These are phyloP conservation scores for Drosophila bocki DNA, from an alignment of 1,140 invertebrate genomes.

Conservation along the genomic window DNA sequence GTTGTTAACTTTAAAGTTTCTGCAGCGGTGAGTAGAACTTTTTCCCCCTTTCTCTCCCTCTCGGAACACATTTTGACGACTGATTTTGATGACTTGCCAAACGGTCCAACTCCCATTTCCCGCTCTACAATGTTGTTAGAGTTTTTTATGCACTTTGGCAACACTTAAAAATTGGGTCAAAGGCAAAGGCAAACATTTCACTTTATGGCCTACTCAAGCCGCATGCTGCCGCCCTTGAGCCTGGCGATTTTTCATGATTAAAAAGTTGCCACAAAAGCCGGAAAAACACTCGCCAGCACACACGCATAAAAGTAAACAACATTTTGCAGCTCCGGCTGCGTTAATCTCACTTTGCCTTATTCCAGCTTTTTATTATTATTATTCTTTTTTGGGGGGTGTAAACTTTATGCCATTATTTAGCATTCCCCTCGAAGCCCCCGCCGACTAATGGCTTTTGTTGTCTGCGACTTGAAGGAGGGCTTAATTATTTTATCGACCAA, in stretches of 20 bases:
- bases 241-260: conserved; percentile 58
- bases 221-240: conserved; percentile 32
- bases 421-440: conserved; percentile 11
- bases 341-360: conserved; percentile 58
- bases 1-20: conserved; percentile 67
- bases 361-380: conserved; percentile 47
- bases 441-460: conserved; percentile 45
- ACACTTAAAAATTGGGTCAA: conserved; percentile 60
- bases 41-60: background rate
- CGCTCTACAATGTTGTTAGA: conserved; percentile 33
- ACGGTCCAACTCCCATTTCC: conserved; percentile 24
- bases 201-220: conserved; percentile 60
- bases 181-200: conserved; percentile 44
- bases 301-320: conserved; percentile 53
- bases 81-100: conserved; percentile 69
- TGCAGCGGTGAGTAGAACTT: conserved; percentile 42
- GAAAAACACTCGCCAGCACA: conserved; percentile 31
- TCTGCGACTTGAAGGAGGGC: conserved; percentile 31
- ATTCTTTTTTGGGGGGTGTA: conserved; percentile 18
- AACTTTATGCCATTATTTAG: conserved; percentile 67
- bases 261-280: conserved; percentile 50
- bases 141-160: conserved; percentile 49
- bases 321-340: conserved; percentile 46
- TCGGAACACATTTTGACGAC: conserved; percentile 42
- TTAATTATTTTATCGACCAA: conserved; percentile 75